Percentiles rank a stretch among this genome's conserved stretches.
Conservation (phyloP, 2,797 vertebrate genomes). For the Mormyrus proboscirostris region DNA sequence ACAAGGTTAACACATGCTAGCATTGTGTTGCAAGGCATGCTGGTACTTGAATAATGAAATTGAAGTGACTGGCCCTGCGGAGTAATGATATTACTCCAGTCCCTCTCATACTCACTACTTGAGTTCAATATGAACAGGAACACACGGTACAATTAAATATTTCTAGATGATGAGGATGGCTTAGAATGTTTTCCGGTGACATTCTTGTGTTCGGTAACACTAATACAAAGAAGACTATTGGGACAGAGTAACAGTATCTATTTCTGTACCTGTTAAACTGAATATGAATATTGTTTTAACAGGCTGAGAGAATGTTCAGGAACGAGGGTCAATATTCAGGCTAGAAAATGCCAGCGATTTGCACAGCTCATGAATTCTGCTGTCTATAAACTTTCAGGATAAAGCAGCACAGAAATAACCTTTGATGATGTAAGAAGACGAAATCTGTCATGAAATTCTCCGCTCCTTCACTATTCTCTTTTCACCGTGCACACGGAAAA, state of each 20-base stretch:
- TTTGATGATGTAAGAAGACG: slow-evolving; percentile 1
- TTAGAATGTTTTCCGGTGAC: not conserved
- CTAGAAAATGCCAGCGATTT: not conserved
- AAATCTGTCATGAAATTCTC: not conserved
- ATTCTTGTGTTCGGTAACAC: not conserved
- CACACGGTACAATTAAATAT: not conserved
- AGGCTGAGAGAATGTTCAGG: not conserved
- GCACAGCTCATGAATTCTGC: not conserved
- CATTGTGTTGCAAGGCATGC: not conserved
- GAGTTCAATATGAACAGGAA: not conserved
- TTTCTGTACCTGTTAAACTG: not conserved
- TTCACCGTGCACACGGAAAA: not conserved
- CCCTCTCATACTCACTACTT: not conserved
- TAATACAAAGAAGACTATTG: not conserved
- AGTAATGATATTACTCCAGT: not conserved
- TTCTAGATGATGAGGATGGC: not conserved
- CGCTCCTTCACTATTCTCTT: not conserved
- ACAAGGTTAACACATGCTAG: not conserved
- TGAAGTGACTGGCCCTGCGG: not conserved
- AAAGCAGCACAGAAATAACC: not conserved
- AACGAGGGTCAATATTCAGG: not conserved
- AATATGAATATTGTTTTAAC: not conserved
- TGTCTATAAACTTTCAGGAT: not conserved
- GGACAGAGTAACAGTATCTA: not conserved
- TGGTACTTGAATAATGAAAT: not conserved